Percentiles rank a stretch among this genome's conserved stretches.
These are phyloP conservation scores for Aspidoscelis tigris DNA, from an alignment of 2,113 vertebrate genomes.

Conservation along the genomic window DNA sequence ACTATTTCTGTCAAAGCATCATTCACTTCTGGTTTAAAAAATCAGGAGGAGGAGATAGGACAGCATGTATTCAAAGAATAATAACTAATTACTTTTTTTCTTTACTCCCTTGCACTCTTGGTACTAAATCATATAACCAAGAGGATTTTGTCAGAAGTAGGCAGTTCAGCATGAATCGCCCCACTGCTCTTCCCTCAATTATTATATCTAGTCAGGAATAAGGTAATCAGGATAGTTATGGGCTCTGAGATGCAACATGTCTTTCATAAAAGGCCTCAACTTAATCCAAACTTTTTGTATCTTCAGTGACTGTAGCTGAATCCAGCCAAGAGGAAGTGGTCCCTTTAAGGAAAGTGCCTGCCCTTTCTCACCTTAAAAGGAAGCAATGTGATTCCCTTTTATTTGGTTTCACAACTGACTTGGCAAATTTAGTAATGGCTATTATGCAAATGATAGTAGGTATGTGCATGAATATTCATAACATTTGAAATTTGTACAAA, in stretches of 20 bases:
- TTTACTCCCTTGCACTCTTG: conserved; percentile 59
- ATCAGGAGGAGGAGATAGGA: background rate
- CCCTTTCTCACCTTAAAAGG: too few relatives aligned
- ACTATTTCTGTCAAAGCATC: conserved; percentile 46
- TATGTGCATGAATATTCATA: background rate
- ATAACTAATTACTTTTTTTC: conserved; percentile 51
- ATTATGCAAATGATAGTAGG: background rate
- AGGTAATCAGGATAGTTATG: conserved; percentile 46
- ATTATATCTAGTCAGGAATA: conserved; percentile 44
- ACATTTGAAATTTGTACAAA: too few relatives aligned
- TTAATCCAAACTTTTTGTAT: background rate
- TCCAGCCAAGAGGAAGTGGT: too few relatives aligned
- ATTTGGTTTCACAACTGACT: background rate
- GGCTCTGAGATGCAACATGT: conserved; percentile 33
- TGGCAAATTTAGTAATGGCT: background rate
- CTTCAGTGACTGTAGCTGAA: background rate
- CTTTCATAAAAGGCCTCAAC: conserved; percentile 35
- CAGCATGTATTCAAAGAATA: conserved; percentile 16
- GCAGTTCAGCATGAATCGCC: conserved; percentile 43
- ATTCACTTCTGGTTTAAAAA: background rate
- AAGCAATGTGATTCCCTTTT: too few relatives aligned
- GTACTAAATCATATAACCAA: conserved; percentile 47
- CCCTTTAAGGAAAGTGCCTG: too few relatives aligned
- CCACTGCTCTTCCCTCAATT: conserved; percentile 19
- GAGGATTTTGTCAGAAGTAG: conserved; percentile 53